Evolutionary conservation across 2,888 invertebrate genomes (phyloP).

Genomic region (Tortrix viridana): DNA sequence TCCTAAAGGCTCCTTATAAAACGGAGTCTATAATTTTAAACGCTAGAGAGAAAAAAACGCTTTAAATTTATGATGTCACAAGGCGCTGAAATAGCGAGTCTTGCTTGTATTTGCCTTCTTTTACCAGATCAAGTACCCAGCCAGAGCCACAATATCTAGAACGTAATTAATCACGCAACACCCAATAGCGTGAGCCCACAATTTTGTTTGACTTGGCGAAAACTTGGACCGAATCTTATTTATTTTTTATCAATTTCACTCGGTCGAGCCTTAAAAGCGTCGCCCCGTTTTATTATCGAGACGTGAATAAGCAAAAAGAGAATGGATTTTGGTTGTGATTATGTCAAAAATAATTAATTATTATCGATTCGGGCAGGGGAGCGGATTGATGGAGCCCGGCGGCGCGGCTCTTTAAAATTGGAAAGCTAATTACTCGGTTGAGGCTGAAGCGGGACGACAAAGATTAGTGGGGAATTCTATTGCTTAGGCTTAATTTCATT

Average conservation of each 20-base stretch:
- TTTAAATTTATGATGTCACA: not conserved
- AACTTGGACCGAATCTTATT: constrained; percentile 74
- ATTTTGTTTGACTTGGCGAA: constrained; percentile 78
- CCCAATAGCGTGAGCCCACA: constrained; percentile 61
- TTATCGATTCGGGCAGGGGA: constrained; percentile 84
- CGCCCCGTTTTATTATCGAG: constrained; percentile 83
- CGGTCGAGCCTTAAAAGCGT: constrained; percentile 75
- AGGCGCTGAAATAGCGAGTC: not conserved
- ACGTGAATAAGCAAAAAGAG: constrained; percentile 88
- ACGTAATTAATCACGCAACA: constrained; percentile 70
- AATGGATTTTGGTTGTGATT: constrained; percentile 87
- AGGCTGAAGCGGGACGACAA: constrained; percentile 59
- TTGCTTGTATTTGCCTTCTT: not conserved
- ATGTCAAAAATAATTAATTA: constrained; percentile 90
- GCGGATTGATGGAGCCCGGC: constrained; percentile 73
- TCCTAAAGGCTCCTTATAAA: no score
- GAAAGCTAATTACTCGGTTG: constrained; percentile 78
- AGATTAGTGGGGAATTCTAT: constrained; percentile 58
- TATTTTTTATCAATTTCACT: constrained; percentile 83
- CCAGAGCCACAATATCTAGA: constrained; percentile 48
- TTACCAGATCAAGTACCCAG: not conserved
- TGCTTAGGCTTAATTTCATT: constrained; percentile 39
- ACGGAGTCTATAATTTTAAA: no score
- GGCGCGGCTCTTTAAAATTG: constrained; percentile 75
- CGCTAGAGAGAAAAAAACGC: no score